Evolutionary conservation across 2,888 invertebrate genomes (phyloP).

Genomic region (Neuroscelio doddi): DNA sequence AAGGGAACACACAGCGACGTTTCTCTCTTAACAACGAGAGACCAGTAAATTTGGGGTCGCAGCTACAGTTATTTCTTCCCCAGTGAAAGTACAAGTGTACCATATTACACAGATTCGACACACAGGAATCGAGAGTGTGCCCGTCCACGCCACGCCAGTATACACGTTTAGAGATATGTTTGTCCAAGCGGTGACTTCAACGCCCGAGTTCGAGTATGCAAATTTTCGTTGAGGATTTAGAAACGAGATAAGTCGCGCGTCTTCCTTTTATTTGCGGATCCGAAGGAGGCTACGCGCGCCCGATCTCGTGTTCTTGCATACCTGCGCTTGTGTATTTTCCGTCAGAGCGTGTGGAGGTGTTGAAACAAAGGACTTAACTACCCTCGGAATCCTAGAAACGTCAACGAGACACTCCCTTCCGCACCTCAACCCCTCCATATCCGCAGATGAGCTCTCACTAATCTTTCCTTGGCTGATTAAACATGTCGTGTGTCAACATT

Average conservation of each 20-base stretch:
- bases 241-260: constrained; percentile 52
- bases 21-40: constrained; percentile 14
- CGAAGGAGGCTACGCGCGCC: no score
- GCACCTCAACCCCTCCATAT: background rate
- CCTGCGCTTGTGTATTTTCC: constrained; percentile 25
- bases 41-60: constrained; percentile 31
- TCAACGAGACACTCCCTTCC: no score
- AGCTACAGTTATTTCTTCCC: constrained; percentile 33
- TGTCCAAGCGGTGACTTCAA: constrained; percentile 44
- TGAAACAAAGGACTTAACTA: constrained; percentile 37
- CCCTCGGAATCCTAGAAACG: constrained; percentile 13
- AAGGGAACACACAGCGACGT: constrained; percentile 12
- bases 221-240: constrained; percentile 52
- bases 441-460: background rate
- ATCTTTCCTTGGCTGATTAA: constrained; percentile 9
- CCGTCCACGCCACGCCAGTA: constrained; percentile 6
- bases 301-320: no score
- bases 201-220: constrained; percentile 53
- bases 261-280: constrained; percentile 41
- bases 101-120: constrained; percentile 32
- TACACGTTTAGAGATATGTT: constrained; percentile 33
- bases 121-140: constrained; percentile 29
- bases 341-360: constrained; percentile 15
- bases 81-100: constrained; percentile 42
- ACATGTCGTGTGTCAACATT: constrained; percentile 22